Evolutionary conservation across 2,797 vertebrate species (phyloP).

Genomic region (Hipposideros larvatus): DNA sequence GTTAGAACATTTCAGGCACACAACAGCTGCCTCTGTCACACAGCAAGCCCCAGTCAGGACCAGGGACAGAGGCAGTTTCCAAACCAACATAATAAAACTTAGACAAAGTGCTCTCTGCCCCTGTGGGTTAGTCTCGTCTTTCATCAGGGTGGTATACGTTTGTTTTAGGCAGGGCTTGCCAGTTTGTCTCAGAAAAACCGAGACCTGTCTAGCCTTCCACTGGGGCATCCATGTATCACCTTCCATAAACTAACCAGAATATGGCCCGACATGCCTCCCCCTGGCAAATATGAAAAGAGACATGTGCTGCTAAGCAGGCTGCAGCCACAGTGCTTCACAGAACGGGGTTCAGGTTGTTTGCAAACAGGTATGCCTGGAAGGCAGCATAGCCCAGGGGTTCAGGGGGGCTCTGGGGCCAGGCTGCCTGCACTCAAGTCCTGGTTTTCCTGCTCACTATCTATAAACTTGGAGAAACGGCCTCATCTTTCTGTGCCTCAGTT

Average conservation of each 20-base stretch:
- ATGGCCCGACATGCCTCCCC: background rate
- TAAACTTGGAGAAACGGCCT: background rate
- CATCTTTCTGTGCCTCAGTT: background rate
- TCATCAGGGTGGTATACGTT: background rate
- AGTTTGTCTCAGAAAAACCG: background rate
- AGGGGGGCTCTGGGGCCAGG: background rate
- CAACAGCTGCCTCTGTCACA: background rate
- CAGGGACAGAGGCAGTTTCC: background rate
- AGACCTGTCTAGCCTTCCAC: background rate
- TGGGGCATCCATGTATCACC: rapidly evolving
- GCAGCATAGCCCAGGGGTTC: background rate
- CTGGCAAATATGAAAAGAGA: background rate
- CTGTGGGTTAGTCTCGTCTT: background rate
- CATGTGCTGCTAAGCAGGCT: rapidly evolving
- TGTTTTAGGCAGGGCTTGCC: background rate
- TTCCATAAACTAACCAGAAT: background rate
- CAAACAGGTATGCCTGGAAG: background rate
- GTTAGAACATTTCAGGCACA: background rate
- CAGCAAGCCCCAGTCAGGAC: background rate
- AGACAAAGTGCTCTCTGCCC: background rate
- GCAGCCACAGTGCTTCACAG: rapidly evolving
- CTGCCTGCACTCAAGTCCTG: background rate
- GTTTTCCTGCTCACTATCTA: background rate
- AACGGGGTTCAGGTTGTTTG: background rate
- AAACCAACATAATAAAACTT: background rate